Conservation (phyloP, 1,140 invertebrate genomes). For the Lasioglossum baleicum region DNA sequence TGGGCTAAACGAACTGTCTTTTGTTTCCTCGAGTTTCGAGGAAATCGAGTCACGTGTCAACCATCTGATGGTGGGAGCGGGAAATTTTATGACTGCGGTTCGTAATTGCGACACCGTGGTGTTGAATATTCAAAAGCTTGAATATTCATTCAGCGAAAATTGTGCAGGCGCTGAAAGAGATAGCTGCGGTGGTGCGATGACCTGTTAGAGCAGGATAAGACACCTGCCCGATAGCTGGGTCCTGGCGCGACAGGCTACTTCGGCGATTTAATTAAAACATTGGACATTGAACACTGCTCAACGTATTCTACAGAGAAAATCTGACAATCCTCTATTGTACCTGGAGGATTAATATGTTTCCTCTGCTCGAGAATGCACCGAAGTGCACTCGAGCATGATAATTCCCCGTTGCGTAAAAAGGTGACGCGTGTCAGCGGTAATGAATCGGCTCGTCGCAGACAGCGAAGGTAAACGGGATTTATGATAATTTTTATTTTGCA, state of each 20-base stretch:
- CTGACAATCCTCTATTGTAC: too few relatives aligned
- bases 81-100: neutral
- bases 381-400: too few relatives aligned
- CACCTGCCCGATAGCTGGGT: too few relatives aligned
- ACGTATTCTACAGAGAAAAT: too few relatives aligned
- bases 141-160: neutral
- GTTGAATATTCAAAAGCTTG: neutral
- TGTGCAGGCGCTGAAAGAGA: too few relatives aligned
- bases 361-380: too few relatives aligned
- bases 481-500: slow-evolving; percentile 62
- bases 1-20: neutral
- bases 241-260: too few relatives aligned
- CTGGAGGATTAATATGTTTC: too few relatives aligned
- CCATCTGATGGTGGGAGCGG: neutral
- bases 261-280: too few relatives aligned
- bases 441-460: neutral
- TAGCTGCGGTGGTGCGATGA: neutral
- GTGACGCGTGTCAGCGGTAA: neutral
- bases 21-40: neutral
- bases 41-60: neutral
- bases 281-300: too few relatives aligned
- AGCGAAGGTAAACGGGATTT: neutral
- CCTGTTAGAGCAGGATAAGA: neutral
- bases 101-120: neutral
- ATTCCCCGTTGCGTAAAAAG: too few relatives aligned